Evolutionary conservation across 2,113 vertebrate species (phyloP).

Genomic region (Poeciliopsis occidentalis): DNA sequence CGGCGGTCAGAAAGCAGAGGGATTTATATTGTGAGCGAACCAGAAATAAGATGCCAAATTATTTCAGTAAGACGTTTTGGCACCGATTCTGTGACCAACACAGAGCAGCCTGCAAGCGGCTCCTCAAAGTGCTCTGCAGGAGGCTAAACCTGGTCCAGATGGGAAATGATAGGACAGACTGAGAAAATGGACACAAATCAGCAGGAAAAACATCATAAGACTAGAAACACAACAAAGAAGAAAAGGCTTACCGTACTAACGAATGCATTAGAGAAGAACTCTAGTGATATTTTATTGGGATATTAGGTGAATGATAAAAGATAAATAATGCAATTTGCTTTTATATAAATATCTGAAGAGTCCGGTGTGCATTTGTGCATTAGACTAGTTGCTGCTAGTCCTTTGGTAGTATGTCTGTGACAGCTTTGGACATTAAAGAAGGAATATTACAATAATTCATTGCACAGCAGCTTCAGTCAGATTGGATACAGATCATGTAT

Average conservation of each 20-base stretch:
- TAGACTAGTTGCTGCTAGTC: too few species aligned
- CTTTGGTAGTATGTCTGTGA: too few species aligned
- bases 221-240: background rate
- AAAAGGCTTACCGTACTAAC: background rate
- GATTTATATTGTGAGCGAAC: background rate
- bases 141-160: background rate
- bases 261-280: background rate
- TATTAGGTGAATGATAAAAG: background rate
- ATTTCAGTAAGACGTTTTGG: slow-evolving; percentile 11
- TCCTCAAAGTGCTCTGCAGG: background rate
- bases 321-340: background rate
- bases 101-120: background rate
- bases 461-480: too few species aligned
- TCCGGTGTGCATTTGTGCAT: background rate
- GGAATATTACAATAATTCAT: too few species aligned
- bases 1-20: background rate
- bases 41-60: slow-evolving; percentile 18
- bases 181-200: background rate
- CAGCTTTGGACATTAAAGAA: too few species aligned
- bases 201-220: background rate
- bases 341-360: background rate
- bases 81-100: background rate
- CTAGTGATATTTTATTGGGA: background rate
- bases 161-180: background rate
- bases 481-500: too few species aligned